Conservation (phyloP, 2,888 invertebrate species). For the Diplolepis rosae region DNA sequence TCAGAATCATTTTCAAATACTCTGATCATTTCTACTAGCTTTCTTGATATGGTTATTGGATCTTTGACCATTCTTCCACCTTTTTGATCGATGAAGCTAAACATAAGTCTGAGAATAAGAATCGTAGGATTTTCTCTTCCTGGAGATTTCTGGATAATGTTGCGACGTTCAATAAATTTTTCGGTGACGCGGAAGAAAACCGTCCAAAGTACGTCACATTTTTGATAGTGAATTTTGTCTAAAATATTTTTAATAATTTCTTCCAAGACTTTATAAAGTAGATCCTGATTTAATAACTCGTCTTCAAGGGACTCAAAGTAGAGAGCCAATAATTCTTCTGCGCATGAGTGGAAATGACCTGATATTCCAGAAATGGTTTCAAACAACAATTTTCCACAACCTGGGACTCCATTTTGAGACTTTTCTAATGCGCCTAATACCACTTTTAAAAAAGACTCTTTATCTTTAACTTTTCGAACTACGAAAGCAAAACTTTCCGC, state of each 20-base stretch:
- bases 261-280: slow-evolving; percentile 80
- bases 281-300: slow-evolving; percentile 72
- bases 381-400: slow-evolving; percentile 91
- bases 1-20: slow-evolving; percentile 48
- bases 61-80: slow-evolving; percentile 80
- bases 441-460: slow-evolving; percentile 82
- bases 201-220: slow-evolving; percentile 81
- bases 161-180: slow-evolving; percentile 62
- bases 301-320: slow-evolving; percentile 79
- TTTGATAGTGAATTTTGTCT: slow-evolving; percentile 78
- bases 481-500: slow-evolving; percentile 98
- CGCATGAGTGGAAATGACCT: slow-evolving; percentile 90
- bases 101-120: slow-evolving; percentile 72
- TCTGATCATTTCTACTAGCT: slow-evolving; percentile 69
- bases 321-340: slow-evolving; percentile 81
- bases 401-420: slow-evolving; percentile 82
- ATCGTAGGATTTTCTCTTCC: slow-evolving; percentile 65
- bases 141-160: neutral
- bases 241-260: slow-evolving; percentile 80
- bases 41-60: slow-evolving; percentile 77
- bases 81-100: slow-evolving; percentile 79
- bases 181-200: slow-evolving; percentile 72
- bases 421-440: slow-evolving; percentile 81
- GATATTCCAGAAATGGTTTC: slow-evolving; percentile 90
- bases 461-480: slow-evolving; percentile 89